These are phyloP conservation scores for Blera fallax DNA, from an alignment of 2,888 invertebrate species.

Conservation along the genomic window DNA sequence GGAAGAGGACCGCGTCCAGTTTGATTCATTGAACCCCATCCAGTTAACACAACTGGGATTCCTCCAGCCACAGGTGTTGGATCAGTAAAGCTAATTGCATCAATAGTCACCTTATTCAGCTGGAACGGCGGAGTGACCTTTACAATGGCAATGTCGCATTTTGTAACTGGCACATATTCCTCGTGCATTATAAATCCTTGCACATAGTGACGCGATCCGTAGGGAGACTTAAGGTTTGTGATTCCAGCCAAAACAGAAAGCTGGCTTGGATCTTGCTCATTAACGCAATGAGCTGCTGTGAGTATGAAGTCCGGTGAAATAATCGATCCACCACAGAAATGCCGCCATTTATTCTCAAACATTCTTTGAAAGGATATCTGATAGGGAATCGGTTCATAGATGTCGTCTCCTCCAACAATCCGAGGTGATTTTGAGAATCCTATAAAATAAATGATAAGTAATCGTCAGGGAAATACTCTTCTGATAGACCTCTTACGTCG, in stretches of 20 bases:
- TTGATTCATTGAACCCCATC: slow-evolving; percentile 79
- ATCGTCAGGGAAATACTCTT: background rate
- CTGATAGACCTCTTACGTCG: background rate
- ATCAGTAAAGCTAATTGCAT: slow-evolving; percentile 80
- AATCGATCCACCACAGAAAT: slow-evolving; percentile 81
- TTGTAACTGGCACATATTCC: slow-evolving; percentile 78
- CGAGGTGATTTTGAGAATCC: background rate
- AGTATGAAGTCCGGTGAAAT: slow-evolving; percentile 78
- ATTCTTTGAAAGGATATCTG: slow-evolving; percentile 78
- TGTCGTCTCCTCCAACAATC: slow-evolving; percentile 17
- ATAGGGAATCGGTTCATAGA: slow-evolving; percentile 74
- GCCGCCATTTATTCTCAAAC: slow-evolving; percentile 75
- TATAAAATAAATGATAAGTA: background rate
- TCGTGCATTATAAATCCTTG: slow-evolving; percentile 78
- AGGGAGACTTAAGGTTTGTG: slow-evolving; percentile 74
- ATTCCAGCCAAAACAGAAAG: slow-evolving; percentile 77
- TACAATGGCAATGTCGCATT: slow-evolving; percentile 80
- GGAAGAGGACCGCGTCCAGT: background rate
- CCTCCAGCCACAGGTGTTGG: slow-evolving; percentile 76
- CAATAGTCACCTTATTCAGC: slow-evolving; percentile 78
- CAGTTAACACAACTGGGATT: slow-evolving; percentile 77
- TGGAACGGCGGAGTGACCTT: slow-evolving; percentile 78
- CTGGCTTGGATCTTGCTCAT: slow-evolving; percentile 76
- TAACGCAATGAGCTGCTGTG: slow-evolving; percentile 81
- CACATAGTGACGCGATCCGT: slow-evolving; percentile 77